A percentile compares a stretch with the other conserved stretches of the same genome.
These are phyloP conservation scores for Batillaria attramentaria DNA, from an alignment of 1,140 invertebrate genomes.

Conservation along the genomic window DNA sequence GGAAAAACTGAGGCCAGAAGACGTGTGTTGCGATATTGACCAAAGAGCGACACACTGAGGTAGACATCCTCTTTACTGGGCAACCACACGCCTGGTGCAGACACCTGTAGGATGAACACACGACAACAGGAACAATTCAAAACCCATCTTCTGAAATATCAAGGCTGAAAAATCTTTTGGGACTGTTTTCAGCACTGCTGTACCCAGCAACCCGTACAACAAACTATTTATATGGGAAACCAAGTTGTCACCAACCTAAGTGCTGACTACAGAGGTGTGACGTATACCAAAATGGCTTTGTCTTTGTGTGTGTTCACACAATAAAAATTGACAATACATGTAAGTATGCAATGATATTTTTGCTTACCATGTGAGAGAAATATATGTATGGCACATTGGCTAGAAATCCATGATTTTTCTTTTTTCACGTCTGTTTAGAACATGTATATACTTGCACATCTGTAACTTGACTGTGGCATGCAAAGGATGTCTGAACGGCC, in stretches of 20 bases:
- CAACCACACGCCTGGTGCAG: constrained; percentile 69
- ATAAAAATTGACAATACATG: too few relatives aligned
- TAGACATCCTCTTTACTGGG: constrained; percentile 68
- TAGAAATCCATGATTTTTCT: too few relatives aligned
- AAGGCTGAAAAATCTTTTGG: constrained; percentile 20
- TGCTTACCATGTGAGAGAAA: too few relatives aligned
- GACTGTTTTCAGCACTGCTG: neutral
- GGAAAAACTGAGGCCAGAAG: constrained; percentile 65
- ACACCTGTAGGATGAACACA: constrained; percentile 57
- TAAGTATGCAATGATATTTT: too few relatives aligned
- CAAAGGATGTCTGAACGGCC: too few relatives aligned
- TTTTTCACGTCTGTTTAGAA: too few relatives aligned
- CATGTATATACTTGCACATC: too few relatives aligned
- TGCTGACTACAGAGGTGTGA: too few relatives aligned
- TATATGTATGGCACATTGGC: too few relatives aligned
- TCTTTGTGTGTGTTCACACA: too few relatives aligned
- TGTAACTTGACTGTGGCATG: too few relatives aligned
- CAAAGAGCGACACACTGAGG: constrained; percentile 67
- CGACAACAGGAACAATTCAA: neutral
- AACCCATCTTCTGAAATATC: neutral
- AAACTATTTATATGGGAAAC: neutral
- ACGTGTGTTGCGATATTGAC: constrained; percentile 65
- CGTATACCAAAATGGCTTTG: too few relatives aligned
- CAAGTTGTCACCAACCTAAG: neutral
- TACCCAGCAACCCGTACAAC: neutral